Conservation (phyloP, 2,797 vertebrate genomes). For the Perodicticus potto region DNA sequence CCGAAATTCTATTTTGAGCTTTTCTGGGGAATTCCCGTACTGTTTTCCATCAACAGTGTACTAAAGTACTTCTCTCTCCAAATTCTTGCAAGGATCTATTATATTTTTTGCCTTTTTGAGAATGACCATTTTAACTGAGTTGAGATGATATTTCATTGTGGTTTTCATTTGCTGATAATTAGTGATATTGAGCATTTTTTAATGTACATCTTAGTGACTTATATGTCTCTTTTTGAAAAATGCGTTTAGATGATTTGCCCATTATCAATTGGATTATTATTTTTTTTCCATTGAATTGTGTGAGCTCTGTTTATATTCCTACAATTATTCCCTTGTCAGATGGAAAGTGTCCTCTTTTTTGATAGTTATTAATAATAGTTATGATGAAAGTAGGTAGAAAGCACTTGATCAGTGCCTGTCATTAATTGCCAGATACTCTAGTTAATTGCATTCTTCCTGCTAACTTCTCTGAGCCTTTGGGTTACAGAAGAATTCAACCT, state of each 20-base stretch:
- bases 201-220: background rate
- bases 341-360: background rate
- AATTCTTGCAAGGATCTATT: background rate
- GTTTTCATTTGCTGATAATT: background rate
- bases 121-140: background rate
- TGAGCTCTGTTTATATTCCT: background rate
- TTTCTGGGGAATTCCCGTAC: background rate
- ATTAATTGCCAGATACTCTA: background rate
- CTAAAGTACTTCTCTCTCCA: background rate
- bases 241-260: background rate
- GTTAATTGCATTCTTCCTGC: background rate
- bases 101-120: background rate
- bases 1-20: background rate
- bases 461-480: constrained; percentile 27
- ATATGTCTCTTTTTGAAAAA: background rate
- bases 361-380: background rate
- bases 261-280: background rate
- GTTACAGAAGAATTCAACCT: background rate
- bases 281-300: background rate
- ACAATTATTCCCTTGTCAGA: background rate
- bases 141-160: background rate
- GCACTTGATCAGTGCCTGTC: background rate
- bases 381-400: background rate
- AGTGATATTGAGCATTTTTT: background rate
- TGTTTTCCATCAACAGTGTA: background rate